A percentile compares a stretch with the other conserved stretches of the same genome.
Evolutionary conservation across 2,888 invertebrate genomes (phyloP).

Genomic region (Apoda limacodes): DNA sequence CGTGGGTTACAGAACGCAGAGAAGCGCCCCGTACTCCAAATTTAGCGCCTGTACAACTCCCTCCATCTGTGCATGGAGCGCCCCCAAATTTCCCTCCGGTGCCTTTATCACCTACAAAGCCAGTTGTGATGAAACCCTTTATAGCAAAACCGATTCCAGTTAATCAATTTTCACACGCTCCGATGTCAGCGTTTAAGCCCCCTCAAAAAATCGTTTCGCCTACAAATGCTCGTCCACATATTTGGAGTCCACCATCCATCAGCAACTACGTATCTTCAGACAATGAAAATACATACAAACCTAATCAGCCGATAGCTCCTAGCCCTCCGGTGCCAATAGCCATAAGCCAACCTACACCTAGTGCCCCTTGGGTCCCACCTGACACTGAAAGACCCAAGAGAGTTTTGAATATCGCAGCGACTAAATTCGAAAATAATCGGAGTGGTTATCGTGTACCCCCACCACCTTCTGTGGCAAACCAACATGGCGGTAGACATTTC

Average conservation of each 20-base stretch:
- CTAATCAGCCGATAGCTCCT: constrained; percentile 23
- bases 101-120: constrained; percentile 40
- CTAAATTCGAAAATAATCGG: constrained; percentile 62
- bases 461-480: constrained; percentile 23
- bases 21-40: constrained; percentile 28
- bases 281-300: constrained; percentile 28
- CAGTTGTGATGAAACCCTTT: constrained; percentile 48
- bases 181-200: constrained; percentile 81
- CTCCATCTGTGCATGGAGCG: constrained; percentile 16
- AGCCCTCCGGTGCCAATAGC: constrained; percentile 27
- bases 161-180: constrained; percentile 82
- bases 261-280: constrained; percentile 36
- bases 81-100: constrained; percentile 22
- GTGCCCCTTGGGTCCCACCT: constrained; percentile 56
- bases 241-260: constrained; percentile 58
- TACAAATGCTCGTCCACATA: constrained; percentile 35
- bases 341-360: constrained; percentile 25
- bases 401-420: constrained; percentile 60
- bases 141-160: constrained; percentile 71
- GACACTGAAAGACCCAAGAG: constrained; percentile 52
- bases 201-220: constrained; percentile 55
- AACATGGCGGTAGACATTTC: constrained; percentile 29
- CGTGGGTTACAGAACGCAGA: constrained; percentile 52
- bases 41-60: constrained; percentile 16
- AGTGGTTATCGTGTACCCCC: constrained; percentile 15